phyloP scores from a whole-genome alignment of 2,113 vertebrate genomes.

The Rutilus rutilus region DNA sequence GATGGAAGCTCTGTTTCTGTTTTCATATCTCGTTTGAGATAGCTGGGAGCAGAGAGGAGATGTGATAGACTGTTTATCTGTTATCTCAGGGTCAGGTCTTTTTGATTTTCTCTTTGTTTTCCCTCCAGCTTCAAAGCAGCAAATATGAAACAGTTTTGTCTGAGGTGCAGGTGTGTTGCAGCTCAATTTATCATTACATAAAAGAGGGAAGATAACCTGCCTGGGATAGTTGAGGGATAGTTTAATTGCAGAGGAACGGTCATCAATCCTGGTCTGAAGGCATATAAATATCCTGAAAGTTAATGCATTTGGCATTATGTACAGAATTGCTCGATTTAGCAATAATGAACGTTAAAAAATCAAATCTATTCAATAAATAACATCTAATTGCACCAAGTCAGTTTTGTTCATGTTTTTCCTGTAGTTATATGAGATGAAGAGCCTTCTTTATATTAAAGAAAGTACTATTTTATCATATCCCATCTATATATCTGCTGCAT shows the following conservation, averaged over 20 bases:
- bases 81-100: slow-evolving; percentile 52
- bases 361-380: slow-evolving; percentile 14
- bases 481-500: slow-evolving; percentile 63
- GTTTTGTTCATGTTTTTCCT: slow-evolving; percentile 2
- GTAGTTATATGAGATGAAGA: slow-evolving; percentile 37
- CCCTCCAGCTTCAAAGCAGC: slow-evolving; percentile 57
- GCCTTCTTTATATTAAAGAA: slow-evolving; percentile 52
- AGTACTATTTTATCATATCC: slow-evolving; percentile 64
- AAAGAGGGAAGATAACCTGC: slow-evolving; percentile 50
- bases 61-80: slow-evolving; percentile 55
- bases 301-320: not conserved
- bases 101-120: slow-evolving; percentile 61
- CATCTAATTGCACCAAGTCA: slow-evolving; percentile 28
- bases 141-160: slow-evolving; percentile 57
- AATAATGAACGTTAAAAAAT: not conserved
- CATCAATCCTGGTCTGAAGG: not conserved
- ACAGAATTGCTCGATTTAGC: not conserved
- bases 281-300: not conserved
- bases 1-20: slow-evolving; percentile 40
- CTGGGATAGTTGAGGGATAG: slow-evolving; percentile 36
- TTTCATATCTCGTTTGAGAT: slow-evolving; percentile 43
- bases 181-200: slow-evolving; percentile 56
- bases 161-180: slow-evolving; percentile 57
- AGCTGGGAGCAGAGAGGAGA: slow-evolving; percentile 44
- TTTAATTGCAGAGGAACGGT: slow-evolving; percentile 35